Conservation (phyloP, 2,113 vertebrate genomes). For the Arenaria interpres region DNA sequence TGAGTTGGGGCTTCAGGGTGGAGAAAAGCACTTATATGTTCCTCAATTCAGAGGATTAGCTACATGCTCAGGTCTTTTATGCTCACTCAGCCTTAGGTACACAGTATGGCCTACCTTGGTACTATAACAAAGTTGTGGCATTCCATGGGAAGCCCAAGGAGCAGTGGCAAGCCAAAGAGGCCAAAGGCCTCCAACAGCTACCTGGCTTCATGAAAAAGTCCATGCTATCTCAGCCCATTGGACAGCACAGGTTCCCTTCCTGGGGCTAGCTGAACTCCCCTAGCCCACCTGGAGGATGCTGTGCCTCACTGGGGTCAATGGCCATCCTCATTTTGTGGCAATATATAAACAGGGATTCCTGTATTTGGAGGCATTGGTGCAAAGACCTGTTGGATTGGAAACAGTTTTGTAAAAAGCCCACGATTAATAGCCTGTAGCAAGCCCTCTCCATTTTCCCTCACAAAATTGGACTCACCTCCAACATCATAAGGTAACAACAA, state of each 20-base stretch:
- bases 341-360: neutral
- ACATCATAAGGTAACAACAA: neutral
- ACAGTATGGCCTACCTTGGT: neutral
- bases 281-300: neutral
- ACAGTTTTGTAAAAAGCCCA: neutral
- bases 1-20: neutral
- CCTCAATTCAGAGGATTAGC: neutral
- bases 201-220: neutral
- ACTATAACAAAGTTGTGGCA: neutral
- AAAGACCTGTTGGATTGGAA: neutral
- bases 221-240: neutral
- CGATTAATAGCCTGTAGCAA: accelerated
- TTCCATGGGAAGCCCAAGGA: neutral
- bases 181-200: neutral
- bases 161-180: neutral
- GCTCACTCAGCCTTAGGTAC: neutral
- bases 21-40: neutral
- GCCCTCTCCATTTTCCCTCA: neutral
- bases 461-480: neutral
- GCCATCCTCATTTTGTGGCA: neutral
- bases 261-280: neutral
- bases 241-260: neutral
- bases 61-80: neutral
- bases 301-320: neutral
- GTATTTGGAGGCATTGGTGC: neutral